Evolutionary conservation across 2,113 vertebrate genomes (phyloP).

Genomic region (Capricornis sumatraensis): DNA sequence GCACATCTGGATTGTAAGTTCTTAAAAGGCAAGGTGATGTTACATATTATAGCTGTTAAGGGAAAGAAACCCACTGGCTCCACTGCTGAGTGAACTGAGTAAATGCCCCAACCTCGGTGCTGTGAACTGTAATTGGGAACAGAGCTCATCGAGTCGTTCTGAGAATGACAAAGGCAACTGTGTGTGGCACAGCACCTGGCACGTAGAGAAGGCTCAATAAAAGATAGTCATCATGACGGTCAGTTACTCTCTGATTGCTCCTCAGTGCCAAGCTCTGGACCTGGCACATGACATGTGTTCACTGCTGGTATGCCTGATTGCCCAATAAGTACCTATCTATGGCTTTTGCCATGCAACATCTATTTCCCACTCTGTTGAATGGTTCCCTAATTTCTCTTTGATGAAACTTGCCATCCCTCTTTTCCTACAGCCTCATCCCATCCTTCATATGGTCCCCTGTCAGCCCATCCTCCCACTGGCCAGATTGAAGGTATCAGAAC

Average conservation of each 20-base stretch:
- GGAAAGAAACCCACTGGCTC: background rate
- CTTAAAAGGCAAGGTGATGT: background rate
- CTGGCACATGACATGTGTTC: background rate
- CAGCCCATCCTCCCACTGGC: background rate
- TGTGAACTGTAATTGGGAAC: background rate
- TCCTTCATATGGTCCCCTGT: background rate
- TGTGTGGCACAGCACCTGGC: too few species aligned
- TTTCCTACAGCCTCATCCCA: background rate
- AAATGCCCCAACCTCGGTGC: background rate
- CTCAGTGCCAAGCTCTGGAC: background rate
- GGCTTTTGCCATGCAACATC: background rate
- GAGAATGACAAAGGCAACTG: background rate
- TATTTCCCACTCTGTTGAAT: background rate
- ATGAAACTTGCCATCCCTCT: background rate
- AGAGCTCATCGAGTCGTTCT: background rate
- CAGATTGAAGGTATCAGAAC: background rate
- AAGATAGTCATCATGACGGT: background rate
- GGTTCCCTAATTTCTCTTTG: background rate
- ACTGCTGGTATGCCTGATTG: background rate
- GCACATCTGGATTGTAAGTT: background rate
- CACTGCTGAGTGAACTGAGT: background rate
- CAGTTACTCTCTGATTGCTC: background rate
- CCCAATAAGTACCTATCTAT: background rate
- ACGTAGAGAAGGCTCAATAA: background rate
- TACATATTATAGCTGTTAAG: background rate